Conservation (phyloP, 2,888 invertebrate species). For the Heliothis peltigera region DNA sequence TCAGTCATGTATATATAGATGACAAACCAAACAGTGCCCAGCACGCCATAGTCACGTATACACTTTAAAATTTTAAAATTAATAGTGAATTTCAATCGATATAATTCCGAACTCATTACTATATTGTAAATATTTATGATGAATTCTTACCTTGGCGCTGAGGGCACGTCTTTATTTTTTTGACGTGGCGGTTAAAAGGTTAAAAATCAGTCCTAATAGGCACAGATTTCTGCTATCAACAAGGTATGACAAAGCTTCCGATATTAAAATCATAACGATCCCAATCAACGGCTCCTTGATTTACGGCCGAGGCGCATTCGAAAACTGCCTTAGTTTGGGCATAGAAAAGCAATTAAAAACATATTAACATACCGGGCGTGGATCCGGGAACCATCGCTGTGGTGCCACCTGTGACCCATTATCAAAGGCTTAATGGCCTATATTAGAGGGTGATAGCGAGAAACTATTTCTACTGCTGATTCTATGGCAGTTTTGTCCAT, state of each 20-base stretch:
- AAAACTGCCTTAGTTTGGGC: slow-evolving; percentile 70
- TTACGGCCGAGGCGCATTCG: slow-evolving; percentile 51
- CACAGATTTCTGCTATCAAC: background rate
- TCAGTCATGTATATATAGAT: no score
- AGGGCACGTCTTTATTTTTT: no score
- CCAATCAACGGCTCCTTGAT: slow-evolving; percentile 36
- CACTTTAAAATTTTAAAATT: no score
- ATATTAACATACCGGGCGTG: slow-evolving; percentile 78
- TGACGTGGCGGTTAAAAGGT: no score
- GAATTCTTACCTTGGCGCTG: no score
- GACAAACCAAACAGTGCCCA: no score
- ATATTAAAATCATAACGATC: slow-evolving; percentile 28
- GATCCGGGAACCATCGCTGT: slow-evolving; percentile 56
- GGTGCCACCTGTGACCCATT: slow-evolving; percentile 72
- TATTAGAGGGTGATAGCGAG: slow-evolving; percentile 66
- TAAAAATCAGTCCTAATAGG: background rate
- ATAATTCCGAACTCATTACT: no score
- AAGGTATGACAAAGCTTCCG: background rate
- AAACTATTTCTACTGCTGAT: slow-evolving; percentile 59
- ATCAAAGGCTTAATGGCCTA: slow-evolving; percentile 72
- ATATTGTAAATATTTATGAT: no score
- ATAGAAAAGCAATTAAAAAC: slow-evolving; percentile 84
- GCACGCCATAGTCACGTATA: no score
- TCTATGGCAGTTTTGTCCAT: slow-evolving; percentile 34
- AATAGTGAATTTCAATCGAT: no score